Percentiles rank a stretch among this genome's conserved stretches.
phyloP scores from a whole-genome alignment of 92 coral and sea anemone genomes.

The Parazoanthus swiftii region DNA sequence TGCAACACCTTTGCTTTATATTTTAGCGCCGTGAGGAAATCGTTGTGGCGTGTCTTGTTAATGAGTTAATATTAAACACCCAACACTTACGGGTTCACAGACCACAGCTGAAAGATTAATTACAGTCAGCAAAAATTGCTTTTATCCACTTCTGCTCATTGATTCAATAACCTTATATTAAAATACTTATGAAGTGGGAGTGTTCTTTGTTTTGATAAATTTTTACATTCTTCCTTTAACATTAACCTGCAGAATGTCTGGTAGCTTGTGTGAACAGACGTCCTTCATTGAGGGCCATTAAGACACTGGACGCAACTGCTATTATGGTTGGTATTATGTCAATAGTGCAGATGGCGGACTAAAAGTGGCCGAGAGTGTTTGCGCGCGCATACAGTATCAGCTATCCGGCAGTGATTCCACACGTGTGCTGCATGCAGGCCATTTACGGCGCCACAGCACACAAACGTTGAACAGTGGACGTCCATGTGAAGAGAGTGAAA shows the following conservation, averaged over 20 bases:
- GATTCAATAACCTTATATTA: background rate
- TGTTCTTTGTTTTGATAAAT: too few species aligned
- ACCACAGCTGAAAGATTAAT: background rate
- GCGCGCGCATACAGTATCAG: background rate
- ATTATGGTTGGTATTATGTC: slow-evolving; percentile 14
- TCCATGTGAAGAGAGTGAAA: background rate
- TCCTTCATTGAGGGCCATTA: slow-evolving; percentile 30
- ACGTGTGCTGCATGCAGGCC: background rate
- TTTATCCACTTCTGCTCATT: background rate
- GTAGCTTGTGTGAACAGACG: slow-evolving; percentile 24
- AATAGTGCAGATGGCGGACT: slow-evolving; percentile 22
- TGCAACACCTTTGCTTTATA: background rate
- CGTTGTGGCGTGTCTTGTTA: background rate
- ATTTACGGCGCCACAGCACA: background rate
- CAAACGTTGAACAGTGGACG: background rate
- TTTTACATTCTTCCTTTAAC: background rate
- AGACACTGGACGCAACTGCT: background rate
- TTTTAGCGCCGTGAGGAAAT: background rate
- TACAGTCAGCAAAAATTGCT: background rate
- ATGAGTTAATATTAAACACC: background rate
- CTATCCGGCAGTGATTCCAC: background rate
- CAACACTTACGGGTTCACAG: background rate
- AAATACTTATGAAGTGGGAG: background rate
- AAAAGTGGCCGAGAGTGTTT: slow-evolving; percentile 13
- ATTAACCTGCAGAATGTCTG: background rate